Conservation (phyloP, 2,113 vertebrate species). For the Garra rufa region DNA sequence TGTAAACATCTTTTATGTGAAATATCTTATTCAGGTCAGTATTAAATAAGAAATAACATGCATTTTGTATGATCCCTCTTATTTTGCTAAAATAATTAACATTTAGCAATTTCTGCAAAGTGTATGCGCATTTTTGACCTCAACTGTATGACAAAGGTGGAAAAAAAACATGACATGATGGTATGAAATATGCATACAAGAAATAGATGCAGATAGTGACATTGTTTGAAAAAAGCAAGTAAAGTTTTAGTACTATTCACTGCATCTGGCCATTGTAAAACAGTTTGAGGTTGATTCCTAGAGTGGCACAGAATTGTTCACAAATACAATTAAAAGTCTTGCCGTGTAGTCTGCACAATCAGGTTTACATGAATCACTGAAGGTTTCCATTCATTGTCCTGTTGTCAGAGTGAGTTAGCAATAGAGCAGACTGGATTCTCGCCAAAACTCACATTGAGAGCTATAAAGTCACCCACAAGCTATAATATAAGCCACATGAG, state of each 20-base stretch:
- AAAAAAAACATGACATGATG: too few relatives aligned
- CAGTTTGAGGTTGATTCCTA: slow-evolving; percentile 22
- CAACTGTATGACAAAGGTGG: not conserved
- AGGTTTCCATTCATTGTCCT: slow-evolving; percentile 67
- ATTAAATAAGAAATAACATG: too few relatives aligned
- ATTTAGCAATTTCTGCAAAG: too few relatives aligned
- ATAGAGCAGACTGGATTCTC: slow-evolving; percentile 57
- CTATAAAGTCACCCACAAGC: slow-evolving; percentile 65
- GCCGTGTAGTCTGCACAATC: slow-evolving; percentile 60
- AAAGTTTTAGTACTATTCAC: not conserved
- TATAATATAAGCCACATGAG: slow-evolving; percentile 64
- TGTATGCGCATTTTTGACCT: too few relatives aligned
- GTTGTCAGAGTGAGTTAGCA: slow-evolving; percentile 64
- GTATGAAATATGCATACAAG: not conserved
- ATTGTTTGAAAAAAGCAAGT: not conserved
- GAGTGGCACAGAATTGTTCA: slow-evolving; percentile 61
- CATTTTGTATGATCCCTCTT: too few relatives aligned
- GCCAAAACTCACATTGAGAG: slow-evolving; percentile 72
- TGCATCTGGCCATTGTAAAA: not conserved
- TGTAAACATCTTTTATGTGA: too few relatives aligned
- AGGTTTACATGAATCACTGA: slow-evolving; percentile 65
- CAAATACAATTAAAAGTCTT: slow-evolving; percentile 59
- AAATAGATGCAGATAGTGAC: not conserved
- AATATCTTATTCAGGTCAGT: too few relatives aligned
- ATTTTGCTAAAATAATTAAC: too few relatives aligned